Percentiles rank a stretch among this genome's conserved stretches.
phyloP scores from a whole-genome alignment of 2,113 vertebrate species.

The Calidris pygmaea region DNA sequence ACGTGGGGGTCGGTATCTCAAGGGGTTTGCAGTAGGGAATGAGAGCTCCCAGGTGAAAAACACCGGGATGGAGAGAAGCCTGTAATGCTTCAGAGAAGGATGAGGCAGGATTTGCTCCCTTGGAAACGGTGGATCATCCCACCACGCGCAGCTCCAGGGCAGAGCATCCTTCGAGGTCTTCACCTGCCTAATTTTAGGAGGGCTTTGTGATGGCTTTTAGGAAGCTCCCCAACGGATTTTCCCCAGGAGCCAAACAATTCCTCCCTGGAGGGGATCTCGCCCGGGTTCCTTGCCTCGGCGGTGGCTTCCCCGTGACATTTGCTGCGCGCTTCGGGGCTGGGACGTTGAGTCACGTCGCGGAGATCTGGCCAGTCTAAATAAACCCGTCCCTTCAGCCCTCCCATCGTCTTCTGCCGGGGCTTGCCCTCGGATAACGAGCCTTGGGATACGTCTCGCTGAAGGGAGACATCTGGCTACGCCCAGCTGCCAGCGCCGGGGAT shows the following conservation, averaged over 20 bases:
- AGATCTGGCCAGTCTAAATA: constrained; percentile 57
- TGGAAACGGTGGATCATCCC: background rate
- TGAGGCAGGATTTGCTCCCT: background rate
- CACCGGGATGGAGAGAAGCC: background rate
- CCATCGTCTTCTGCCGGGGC: background rate
- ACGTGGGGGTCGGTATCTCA: background rate
- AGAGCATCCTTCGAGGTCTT: background rate
- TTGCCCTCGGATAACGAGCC: background rate
- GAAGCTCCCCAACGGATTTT: background rate
- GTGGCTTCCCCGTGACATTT: background rate
- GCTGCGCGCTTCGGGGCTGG: background rate
- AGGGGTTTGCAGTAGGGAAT: background rate
- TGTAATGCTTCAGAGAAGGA: background rate
- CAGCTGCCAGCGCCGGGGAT: background rate
- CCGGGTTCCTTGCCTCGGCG: background rate
- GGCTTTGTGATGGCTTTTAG: background rate
- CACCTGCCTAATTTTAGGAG: accelerated
- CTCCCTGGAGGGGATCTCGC: background rate
- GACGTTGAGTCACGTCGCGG: background rate
- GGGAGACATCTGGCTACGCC: background rate
- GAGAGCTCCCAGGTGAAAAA: background rate
- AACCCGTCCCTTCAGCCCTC: background rate
- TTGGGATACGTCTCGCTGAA: background rate
- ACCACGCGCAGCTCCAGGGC: accelerated
- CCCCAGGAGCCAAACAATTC: background rate